Conservation (phyloP, 2,113 vertebrate species). For the Ifrita kowaldi region DNA sequence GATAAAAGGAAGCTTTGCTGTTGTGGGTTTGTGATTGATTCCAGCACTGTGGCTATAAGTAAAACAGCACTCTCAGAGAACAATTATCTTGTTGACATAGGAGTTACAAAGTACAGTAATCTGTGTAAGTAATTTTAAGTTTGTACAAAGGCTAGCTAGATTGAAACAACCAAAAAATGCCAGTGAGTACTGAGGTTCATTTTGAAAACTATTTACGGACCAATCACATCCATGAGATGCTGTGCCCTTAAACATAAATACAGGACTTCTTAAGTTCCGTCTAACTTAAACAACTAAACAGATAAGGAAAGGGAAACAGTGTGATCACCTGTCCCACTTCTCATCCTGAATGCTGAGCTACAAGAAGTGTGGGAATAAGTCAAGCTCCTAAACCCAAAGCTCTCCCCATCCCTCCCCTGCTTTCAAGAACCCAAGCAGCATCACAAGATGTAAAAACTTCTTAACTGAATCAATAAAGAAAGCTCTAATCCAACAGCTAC, state of each 20-base stretch:
- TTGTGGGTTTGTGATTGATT: neutral
- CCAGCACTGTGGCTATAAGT: neutral
- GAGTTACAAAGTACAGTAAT: constrained; percentile 1
- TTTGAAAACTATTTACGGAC: neutral
- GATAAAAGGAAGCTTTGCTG: neutral
- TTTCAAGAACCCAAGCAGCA: neutral
- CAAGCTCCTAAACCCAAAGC: neutral
- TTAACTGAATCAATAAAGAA: neutral
- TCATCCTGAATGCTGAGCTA: neutral
- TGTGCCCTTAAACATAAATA: neutral
- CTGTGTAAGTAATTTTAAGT: neutral
- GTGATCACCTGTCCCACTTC: neutral
- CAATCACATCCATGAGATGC: neutral
- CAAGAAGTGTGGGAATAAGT: neutral
- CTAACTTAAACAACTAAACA: neutral
- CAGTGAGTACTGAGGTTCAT: neutral
- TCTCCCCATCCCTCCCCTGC: neutral
- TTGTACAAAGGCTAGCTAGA: neutral
- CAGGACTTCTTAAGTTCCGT: neutral
- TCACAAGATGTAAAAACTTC: neutral
- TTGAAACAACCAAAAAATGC: neutral
- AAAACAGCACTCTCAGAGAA: neutral
- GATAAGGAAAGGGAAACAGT: neutral
- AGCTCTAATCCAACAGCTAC: neutral
- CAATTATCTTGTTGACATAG: neutral